Evolutionary conservation across 1,140 invertebrate species (phyloP), one percentile per base, ranked within the genome.

Genomic region (Chrysomallon squamiferum): DNA sequence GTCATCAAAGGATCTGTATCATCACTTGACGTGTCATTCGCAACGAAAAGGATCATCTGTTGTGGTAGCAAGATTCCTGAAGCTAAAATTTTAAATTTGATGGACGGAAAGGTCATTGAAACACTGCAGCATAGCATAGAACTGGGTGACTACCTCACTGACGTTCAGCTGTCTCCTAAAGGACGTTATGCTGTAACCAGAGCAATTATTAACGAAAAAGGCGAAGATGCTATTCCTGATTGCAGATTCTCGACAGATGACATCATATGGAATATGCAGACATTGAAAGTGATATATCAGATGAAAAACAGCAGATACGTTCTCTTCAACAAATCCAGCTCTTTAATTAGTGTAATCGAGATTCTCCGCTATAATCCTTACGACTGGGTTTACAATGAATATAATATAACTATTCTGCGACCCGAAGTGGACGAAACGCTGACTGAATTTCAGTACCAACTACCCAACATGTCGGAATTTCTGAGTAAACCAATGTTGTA

Each of bases 311-410:
- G 62, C 9, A 69, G 75, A 29, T 77, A 65, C 54, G 67, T 66
- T 5, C 59, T 72, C n/a, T 80, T 78, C 52, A 71, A 73, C n/a
- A 49, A 66, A n/a, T 38, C 64, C 25, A 70, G 68, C 15, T 32
- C 59, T 18, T 50, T 64, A 11, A 60, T 73, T 20, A 66, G 72
- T 3, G 70, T 79, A 52, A 63, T 76, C 13, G 69, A 72, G 11
- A 72, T 69, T 35, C 61, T 66, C 5, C 68, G 68, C 29, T 66
- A 77, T 54, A 73, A 68, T 20, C 54, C 50, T 15, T 65, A 57
- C 49, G 76, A 82, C 33, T 80, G 76, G 76, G 66, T 52, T 27
- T 60, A 71, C 22, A 82, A 78, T 54, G 64, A 63, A 0, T 79
- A 79, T 56, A 62, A 69, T 25, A 43, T 79, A 13, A 64, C 69